Percentiles rank a stretch among this genome's conserved stretches.
These are phyloP conservation scores for Sarcophaga peregrina DNA, from an alignment of 1,140 invertebrate genomes.

Conservation along the genomic window DNA sequence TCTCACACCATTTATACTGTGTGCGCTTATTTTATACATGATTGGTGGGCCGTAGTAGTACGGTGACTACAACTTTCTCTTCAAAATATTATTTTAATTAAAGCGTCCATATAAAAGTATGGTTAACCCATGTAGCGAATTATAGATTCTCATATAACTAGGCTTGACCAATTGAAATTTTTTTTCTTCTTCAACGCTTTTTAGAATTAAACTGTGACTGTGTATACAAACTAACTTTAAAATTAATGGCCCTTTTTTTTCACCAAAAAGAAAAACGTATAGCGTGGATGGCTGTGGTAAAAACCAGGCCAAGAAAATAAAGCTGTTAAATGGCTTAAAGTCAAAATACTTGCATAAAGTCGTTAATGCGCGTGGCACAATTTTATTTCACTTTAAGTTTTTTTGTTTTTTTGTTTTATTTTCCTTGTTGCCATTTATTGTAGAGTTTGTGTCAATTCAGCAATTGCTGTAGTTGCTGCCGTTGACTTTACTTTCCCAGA, in stretches of 20 bases:
- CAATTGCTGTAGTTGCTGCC: not conserved
- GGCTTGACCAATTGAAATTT: too few relatives aligned
- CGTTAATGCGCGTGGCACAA: slow-evolving; percentile 6
- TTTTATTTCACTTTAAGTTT: not conserved
- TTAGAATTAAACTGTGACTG: not conserved
- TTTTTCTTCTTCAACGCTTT: too few relatives aligned
- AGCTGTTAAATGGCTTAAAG: slow-evolving; percentile 4
- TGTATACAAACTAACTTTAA: not conserved
- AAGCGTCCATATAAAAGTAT: too few relatives aligned
- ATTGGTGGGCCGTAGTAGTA: too few relatives aligned
- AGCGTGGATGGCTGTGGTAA: not conserved
- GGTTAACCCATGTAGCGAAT: too few relatives aligned
- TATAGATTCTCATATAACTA: too few relatives aligned
- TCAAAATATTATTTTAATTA: too few relatives aligned
- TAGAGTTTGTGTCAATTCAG: not conserved
- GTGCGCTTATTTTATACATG: too few relatives aligned
- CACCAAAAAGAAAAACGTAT: not conserved
- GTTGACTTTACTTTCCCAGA: too few relatives aligned
- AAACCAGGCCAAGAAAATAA: not conserved
- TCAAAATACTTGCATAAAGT: not conserved
- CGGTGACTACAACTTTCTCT: too few relatives aligned
- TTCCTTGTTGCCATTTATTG: not conserved
- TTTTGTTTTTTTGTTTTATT: not conserved
- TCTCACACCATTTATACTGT: too few relatives aligned
- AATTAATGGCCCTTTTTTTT: slow-evolving; percentile 8